Evolutionary conservation across 2,888 invertebrate genomes (phyloP).

Genomic region (Rhodophaea formosa): DNA sequence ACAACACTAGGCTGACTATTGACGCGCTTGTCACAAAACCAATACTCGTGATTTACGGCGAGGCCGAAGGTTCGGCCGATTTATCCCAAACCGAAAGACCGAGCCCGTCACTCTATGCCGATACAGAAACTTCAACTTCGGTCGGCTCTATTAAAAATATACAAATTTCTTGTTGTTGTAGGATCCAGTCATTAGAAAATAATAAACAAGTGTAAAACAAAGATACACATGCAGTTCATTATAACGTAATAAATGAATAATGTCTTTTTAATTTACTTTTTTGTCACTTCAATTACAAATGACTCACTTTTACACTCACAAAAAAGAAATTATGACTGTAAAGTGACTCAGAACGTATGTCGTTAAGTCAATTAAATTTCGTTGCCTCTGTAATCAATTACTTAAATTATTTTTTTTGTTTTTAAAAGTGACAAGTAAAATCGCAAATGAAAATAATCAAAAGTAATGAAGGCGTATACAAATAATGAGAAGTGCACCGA

Average conservation of each 20-base stretch:
- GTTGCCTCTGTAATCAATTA: not conserved
- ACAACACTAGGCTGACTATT: too few relatives aligned
- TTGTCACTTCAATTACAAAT: not conserved
- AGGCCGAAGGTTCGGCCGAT: too few relatives aligned
- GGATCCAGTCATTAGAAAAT: not conserved
- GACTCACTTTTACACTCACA: not conserved
- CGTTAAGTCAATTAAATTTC: not conserved
- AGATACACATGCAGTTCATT: not conserved
- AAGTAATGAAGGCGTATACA: not conserved
- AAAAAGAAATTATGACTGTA: not conserved
- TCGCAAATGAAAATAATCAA: not conserved
- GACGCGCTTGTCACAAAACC: too few relatives aligned
- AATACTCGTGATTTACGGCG: too few relatives aligned
- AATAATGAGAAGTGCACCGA: conserved; percentile 2
- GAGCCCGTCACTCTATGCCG: too few relatives aligned
- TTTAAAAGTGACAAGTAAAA: not conserved
- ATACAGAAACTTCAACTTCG: too few relatives aligned
- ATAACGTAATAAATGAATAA: not conserved
- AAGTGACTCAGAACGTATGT: not conserved
- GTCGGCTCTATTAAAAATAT: too few relatives aligned
- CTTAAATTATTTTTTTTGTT: not conserved
- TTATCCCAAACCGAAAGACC: too few relatives aligned
- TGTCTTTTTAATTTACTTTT: not conserved
- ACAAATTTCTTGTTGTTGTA: not conserved
- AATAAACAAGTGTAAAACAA: not conserved